Conservation (phyloP, 2,797 vertebrate genomes). For the Todus mexicanus region DNA sequence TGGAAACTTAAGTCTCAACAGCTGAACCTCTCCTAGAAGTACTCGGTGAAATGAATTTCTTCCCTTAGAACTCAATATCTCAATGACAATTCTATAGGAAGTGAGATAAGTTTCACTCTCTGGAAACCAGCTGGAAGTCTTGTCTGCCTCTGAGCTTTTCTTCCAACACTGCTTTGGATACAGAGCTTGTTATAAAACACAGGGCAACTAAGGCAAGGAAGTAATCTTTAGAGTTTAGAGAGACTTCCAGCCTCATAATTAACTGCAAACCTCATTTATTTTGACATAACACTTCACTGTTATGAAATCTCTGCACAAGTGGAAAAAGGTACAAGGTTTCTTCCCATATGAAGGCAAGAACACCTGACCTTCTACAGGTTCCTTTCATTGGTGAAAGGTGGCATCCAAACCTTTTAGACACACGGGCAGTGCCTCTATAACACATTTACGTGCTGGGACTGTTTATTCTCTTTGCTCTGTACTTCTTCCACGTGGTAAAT, state of each 20-base stretch:
- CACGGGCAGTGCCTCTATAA: neutral
- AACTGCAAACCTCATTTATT: neutral
- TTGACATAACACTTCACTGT: neutral
- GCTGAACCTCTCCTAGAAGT: neutral
- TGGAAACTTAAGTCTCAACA: neutral
- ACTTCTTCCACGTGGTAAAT: neutral
- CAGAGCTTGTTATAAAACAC: neutral
- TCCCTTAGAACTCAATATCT: neutral
- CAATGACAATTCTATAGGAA: neutral
- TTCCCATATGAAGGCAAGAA: neutral
- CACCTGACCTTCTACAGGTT: neutral
- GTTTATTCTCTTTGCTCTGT: neutral
- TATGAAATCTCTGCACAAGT: neutral
- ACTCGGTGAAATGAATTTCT: neutral
- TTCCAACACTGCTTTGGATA: neutral
- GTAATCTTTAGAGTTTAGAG: neutral
- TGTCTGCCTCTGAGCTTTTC: neutral
- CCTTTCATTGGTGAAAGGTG: neutral
- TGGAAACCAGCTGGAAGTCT: neutral
- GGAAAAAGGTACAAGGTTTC: neutral
- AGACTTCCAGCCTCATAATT: neutral
- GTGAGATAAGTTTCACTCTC: neutral
- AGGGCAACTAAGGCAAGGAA: neutral
- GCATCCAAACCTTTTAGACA: neutral
- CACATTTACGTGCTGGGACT: neutral